Evolutionary conservation across 2,888 invertebrate species (phyloP), one percentile per base, ranked within the genome.

Genomic region (Erebia aethiops): DNA sequence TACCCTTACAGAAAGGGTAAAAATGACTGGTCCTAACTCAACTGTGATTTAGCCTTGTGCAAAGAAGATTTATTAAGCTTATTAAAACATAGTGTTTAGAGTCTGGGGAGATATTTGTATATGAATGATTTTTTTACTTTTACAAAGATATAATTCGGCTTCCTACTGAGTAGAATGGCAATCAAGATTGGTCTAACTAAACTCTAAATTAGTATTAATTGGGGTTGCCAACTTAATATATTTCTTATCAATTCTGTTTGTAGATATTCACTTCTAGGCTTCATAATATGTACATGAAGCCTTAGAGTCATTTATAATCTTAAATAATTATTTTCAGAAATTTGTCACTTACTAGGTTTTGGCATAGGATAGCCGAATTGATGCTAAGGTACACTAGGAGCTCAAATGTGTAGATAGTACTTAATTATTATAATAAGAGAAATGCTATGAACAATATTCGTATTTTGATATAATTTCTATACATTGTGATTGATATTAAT

Each of bases 41-140:
- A 83, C 92, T 92, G 92, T 92, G 92, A 92, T 92, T 84, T 87
- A 81, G 86, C 84, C 88, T 84, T 90, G 81, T 86, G 74, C 70
- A 69, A 73, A 67, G 67, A 69, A 65, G 65, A 71, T 64, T 60
- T 74, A 67, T 69, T 70, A 67, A 71, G 67, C 68, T 67, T 72
- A 62, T 64, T 43, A 61, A 61, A 61, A 18, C 46, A 46, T 60
- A 62, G 61, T 60, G 77, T 77, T 72, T 79, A 79, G 76, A 77
- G 73, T 79, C 54, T 66, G 14, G 16, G 21, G 41, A 66, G 64
- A 35, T 26, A 14, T 8, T 52, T 2, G 10, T 46, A 52, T 56
- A 21, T 21, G 43, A 43, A 54, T 66, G 56, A 43, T 46, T 52
- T 66, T 46, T 66, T 11, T 43, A 54, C 13, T 62, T 61, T 21